phyloP scores from a whole-genome alignment of 2,888 invertebrate species.

The Hofmannophila pseudospretella region DNA sequence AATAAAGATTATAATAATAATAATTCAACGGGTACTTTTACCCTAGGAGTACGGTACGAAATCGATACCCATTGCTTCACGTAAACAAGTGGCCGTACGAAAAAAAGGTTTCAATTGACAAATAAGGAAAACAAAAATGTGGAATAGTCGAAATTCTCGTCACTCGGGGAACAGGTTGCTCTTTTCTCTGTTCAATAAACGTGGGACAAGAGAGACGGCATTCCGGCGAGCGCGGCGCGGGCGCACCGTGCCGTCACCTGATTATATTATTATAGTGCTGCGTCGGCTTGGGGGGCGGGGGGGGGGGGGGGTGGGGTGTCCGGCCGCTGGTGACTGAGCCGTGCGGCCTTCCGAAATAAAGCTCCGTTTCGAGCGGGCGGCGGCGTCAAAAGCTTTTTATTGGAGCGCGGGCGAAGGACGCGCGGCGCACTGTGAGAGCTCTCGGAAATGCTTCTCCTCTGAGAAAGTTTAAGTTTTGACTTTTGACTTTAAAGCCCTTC shows the following conservation, averaged over 20 bases:
- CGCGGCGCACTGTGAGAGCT: background rate
- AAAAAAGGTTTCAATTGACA: conserved; percentile 6
- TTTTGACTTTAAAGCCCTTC: too few relatives aligned
- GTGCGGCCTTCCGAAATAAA: conserved; percentile 15
- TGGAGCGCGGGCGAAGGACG: conserved; percentile 40
- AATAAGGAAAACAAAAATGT: conserved; percentile 7
- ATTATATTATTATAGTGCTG: conserved; percentile 28
- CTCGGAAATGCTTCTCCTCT: too few relatives aligned
- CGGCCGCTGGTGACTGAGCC: too few relatives aligned
- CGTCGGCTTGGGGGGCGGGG: conserved; percentile 9
- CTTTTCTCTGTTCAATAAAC: conserved; percentile 10
- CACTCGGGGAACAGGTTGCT: conserved; percentile 9
- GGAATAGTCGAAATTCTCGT: conserved; percentile 11
- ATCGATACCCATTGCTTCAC: too few relatives aligned
- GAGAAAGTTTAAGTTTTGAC: too few relatives aligned
- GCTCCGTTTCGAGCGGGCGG: conserved; percentile 16
- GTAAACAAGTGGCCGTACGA: too few relatives aligned
- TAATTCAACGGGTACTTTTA: too few relatives aligned
- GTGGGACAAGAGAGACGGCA: conserved; percentile 8
- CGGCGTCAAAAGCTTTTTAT: too few relatives aligned
- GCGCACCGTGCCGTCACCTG: conserved; percentile 31
- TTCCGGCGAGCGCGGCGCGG: conserved; percentile 4
- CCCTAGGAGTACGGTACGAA: too few relatives aligned
- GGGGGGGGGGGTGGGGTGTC: too few relatives aligned
- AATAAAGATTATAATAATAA: too few relatives aligned